Evolutionary conservation across 2,888 invertebrate genomes (phyloP), one percentile per base, ranked within the genome.

Genomic region (Parnassius mnemosyne): DNA sequence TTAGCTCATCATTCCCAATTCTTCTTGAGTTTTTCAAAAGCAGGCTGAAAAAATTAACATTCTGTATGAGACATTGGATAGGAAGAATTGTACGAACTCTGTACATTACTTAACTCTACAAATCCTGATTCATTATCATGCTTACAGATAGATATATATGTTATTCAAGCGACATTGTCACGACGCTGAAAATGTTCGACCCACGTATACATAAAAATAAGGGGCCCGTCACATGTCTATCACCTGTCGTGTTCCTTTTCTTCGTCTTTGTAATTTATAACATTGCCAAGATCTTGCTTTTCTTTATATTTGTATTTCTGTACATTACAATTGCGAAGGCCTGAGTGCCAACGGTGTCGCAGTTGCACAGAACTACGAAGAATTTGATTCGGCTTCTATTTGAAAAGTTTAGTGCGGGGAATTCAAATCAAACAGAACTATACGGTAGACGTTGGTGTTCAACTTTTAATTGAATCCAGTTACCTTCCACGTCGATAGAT

Each of bases 381-480:
- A 64, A 61, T 64, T 61, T 51, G 53, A 61, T 43, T 54, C 54
- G 42, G 25, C 43, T 63, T 62, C 65, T 61, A 63, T 64, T 71
- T 63, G 65, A 57, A 59, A 69, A 71, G 71, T 72, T 72, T 74
- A 69, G 73, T 72, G 74, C 69, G 65, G 72, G 73, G 74, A 72
- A 72, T 71, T 68, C 72, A 73, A 79, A 79, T 79, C 77, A 78
- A 76, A 76, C 70, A 70, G 69, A 75, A 73, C 72, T 76, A 71
- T 66, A 69, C 71, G 69, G 65, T 64, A 68, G 68, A 65, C 65
- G 68, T 64, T 60, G 69, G 67, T 69, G 71, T 71, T 74, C 65
- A 84, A 87, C 77, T 88, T 87, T 87, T 85, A 87, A 89, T 88
- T 86, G 84, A 85, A 86, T 81, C 73, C 72, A 74, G 80, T 78